Evolutionary conservation across 1,140 invertebrate species (phyloP).

Genomic region (Tetragnatha versicolor): DNA sequence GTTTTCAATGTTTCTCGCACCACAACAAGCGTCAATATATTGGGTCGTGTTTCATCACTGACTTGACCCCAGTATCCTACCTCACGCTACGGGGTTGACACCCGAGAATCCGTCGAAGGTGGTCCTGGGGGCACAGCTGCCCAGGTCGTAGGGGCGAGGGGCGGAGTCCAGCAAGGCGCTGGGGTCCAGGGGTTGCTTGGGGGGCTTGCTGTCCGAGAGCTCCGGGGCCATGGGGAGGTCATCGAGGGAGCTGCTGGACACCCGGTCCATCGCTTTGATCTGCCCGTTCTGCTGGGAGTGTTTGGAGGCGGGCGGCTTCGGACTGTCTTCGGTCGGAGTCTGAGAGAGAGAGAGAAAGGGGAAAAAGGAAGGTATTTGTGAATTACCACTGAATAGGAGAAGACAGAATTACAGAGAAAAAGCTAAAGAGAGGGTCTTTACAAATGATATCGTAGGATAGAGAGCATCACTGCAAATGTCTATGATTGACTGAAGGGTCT

Average conservation of each 20-base stretch:
- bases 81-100: constrained; percentile 50
- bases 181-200: constrained; percentile 66
- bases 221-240: constrained; percentile 36
- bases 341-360: background rate
- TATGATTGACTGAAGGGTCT: too few relatives aligned
- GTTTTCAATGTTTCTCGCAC: too few relatives aligned
- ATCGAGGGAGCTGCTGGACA: constrained; percentile 24
- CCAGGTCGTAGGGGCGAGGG: background rate
- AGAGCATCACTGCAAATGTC: too few relatives aligned
- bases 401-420: too few relatives aligned
- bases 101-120: constrained; percentile 40
- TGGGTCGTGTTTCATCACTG: too few relatives aligned
- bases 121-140: constrained; percentile 16
- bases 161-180: constrained; percentile 61
- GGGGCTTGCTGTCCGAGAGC: constrained; percentile 42
- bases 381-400: too few relatives aligned
- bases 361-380: too few relatives aligned
- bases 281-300: background rate
- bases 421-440: too few relatives aligned
- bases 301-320: background rate
- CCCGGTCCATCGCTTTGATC: background rate
- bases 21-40: too few relatives aligned
- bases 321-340: constrained; percentile 28
- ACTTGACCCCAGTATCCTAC: too few relatives aligned
- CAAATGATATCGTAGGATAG: too few relatives aligned